Base-by-base conservation (phyloP, 2,888 invertebrate species). In the Myopa testacea region DNA sequence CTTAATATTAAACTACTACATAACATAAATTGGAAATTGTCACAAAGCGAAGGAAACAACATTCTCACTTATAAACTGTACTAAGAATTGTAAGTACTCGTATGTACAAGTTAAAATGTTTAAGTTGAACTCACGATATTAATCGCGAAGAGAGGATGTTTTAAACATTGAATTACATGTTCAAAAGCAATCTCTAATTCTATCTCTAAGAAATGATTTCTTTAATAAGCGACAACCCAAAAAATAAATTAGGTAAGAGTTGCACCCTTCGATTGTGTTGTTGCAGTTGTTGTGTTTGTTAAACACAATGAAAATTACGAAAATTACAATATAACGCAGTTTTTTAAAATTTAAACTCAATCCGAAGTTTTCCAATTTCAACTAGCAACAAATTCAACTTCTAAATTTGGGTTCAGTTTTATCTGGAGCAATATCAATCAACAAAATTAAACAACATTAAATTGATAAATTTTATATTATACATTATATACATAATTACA, bases 21-120 rank as follows among this genome's bases (percentile, higher is more conserved):
- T 38, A 40, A 45, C 38, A 68, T 72, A 76, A 78, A 60, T 72
- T 62, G 50, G 76, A 78, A 78, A n/a, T n/a, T n/a, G 78, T 72
- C 60, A 72, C 52, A 78, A 58, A 65, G n/a, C 26, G 69, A 14
- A 37, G n/a, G 6, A 63, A 12, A 68, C 58, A 73, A 14, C 10
- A 45, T 73, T 26, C 38, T 62, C 19, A 70, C 40, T 16, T 74
- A 50, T 16, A 74, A 55, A 67, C 19, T 75, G 67, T 75, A 75
- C 63, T 26, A 26, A 52, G 52, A 74, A n/a, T 74, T 74, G 74
- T 74, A 74, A 74, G 63, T 74, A 74, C 45, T 7, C n/a, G n/a
- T n/a, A n/a, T n/a, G n/a, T 26, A 73, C 45, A 73, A 60, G 10
- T 72, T 58, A 19, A 58, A 34, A 67, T 8, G 4, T 8, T n/a